Evolutionary conservation across 2,888 invertebrate genomes (phyloP).

Genomic region (Oasisia sp.): DNA sequence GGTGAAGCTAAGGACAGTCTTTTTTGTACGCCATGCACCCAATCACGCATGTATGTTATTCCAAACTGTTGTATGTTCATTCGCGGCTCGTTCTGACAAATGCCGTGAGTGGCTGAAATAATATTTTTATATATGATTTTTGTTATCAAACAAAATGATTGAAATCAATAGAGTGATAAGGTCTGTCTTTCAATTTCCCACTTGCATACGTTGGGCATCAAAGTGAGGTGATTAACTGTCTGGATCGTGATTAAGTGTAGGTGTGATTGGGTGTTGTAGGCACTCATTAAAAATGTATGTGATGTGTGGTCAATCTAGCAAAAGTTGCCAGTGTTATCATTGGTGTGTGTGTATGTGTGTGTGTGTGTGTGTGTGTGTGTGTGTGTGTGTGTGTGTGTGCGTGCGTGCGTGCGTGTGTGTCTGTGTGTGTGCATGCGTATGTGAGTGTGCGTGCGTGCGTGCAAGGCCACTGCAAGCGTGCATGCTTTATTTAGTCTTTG

Average conservation of each 20-base stretch:
- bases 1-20: background rate
- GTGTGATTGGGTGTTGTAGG: background rate
- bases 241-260: background rate
- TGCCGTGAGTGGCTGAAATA: background rate
- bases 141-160: background rate
- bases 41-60: background rate
- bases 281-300: background rate
- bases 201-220: background rate
- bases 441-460: background rate
- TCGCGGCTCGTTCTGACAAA: background rate
- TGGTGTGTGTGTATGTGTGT: background rate
- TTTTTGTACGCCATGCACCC: background rate
- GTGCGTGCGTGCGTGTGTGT: background rate
- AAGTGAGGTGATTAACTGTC: background rate
- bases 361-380: background rate
- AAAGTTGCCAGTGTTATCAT: background rate
- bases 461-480: too few species aligned
- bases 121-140: background rate
- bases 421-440: background rate
- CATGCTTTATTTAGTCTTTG: too few species aligned
- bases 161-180: background rate
- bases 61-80: background rate
- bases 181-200: background rate
- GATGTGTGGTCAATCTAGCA: background rate
- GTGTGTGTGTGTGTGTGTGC: background rate